Evolutionary conservation across 2,797 vertebrate genomes (phyloP), one percentile per base, ranked within the genome.

Genomic region (Prionace glauca): DNA sequence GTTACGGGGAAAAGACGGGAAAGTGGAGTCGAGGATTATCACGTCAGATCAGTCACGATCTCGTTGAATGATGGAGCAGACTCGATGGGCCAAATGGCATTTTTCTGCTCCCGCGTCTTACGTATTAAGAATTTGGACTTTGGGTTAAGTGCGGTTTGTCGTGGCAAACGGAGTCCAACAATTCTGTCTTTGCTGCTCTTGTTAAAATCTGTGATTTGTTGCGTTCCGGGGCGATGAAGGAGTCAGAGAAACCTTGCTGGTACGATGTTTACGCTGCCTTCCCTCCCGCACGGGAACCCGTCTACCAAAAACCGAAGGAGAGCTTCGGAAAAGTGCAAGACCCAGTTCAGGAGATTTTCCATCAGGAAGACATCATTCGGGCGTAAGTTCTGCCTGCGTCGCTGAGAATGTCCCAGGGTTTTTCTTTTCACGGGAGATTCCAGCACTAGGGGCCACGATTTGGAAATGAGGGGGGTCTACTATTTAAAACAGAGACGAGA

Each of bases 191-290:
- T 91, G 32, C 69, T 56, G 50, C 50, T 93, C 65, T 41, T 50
- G 45, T 94, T 67, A 67, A n/a, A 74, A 50, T 29, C 26, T 96
- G 98, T 50, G 97, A 98, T 97, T 96, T 99, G 96, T 97, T 99
- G 69, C 98, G 98, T 18, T 96, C 98, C 1, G 98, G 98, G 18
- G 97, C 99, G 41, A 95, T 99, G 91, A 98, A 97, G 62, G 96
- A 96, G 5, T 90, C 96, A 0, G 7, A 97, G 74, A 98, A 98
- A 96, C 99, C 99, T 0, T 94, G 98, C 88, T 99, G 99, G 99
- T 98, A 97, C 72, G 98, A 99, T 1, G 96, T 99, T 0, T 99
- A 99, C 71, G 65, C 96, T 0, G 98, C 98, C 0, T 99, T 99
- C 95, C 99, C 99, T 0, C 99, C 99, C 0, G 97, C 97, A 96